Conservation (phyloP, 2,113 vertebrate species). For the Macaca nemestrina region DNA sequence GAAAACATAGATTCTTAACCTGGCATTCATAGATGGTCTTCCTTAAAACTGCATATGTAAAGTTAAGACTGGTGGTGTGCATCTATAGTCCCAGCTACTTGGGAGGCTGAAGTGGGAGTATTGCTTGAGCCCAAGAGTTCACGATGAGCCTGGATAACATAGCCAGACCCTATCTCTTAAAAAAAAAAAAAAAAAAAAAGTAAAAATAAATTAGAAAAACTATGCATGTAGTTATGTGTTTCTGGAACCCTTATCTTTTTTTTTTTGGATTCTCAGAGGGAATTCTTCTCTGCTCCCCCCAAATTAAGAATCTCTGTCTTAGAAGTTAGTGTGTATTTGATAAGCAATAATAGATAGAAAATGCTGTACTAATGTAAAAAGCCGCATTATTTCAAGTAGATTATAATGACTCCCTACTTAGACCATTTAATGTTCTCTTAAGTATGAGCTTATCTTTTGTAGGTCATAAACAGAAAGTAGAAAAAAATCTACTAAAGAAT, state of each 20-base stretch:
- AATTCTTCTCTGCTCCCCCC: background rate
- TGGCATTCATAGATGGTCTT: background rate
- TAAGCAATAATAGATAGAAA: background rate
- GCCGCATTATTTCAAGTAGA: background rate
- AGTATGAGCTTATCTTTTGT: background rate
- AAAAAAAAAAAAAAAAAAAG: no score
- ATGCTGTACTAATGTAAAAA: background rate
- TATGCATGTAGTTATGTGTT: background rate
- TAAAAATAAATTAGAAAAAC: background rate
- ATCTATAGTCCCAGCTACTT: no score
- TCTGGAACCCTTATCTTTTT: background rate
- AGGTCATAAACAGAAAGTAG: background rate
- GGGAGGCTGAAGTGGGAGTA: no score
- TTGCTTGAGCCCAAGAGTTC: no score
- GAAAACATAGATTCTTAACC: background rate
- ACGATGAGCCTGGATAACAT: no score
- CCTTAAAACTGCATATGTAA: background rate
- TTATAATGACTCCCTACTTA: background rate
- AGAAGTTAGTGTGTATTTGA: background rate
- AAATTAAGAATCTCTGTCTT: background rate
- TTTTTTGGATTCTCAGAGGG: background rate
- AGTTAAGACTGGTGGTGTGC: no score
- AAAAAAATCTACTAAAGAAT: background rate
- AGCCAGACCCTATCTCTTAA: no score
- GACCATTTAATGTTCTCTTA: background rate